A percentile compares a stretch with the other conserved stretches of the same genome.
Evolutionary conservation across 2,888 invertebrate genomes (phyloP).

Genomic region (Eilema sororculum): DNA sequence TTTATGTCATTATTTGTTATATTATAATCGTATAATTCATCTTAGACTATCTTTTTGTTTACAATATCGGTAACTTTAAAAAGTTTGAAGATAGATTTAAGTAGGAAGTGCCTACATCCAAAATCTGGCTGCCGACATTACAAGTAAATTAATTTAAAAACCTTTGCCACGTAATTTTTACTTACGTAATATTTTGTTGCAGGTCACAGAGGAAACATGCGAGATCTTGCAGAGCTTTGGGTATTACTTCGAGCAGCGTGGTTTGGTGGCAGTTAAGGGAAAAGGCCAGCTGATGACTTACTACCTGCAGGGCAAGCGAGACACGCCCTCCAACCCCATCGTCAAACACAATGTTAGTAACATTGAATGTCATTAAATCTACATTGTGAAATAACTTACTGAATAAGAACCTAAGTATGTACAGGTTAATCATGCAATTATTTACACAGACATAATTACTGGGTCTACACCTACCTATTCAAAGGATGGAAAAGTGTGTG

Average conservation of each 20-base stretch:
- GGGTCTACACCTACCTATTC: background rate
- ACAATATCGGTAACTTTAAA: background rate
- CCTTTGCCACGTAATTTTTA: background rate
- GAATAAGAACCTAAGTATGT: background rate
- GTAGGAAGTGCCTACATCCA: background rate
- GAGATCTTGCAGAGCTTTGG: conserved; percentile 95
- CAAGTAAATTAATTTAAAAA: background rate
- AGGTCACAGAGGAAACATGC: conserved; percentile 98
- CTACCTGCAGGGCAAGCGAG: conserved; percentile 91
- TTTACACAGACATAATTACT: background rate
- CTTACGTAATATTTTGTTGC: conserved; percentile 15
- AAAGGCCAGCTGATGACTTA: conserved; percentile 98
- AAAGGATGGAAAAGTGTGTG: too few species aligned
- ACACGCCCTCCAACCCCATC: conserved; percentile 47
- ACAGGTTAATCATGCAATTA: background rate
- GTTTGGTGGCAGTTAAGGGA: conserved; percentile 98
- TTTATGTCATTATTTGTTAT: background rate
- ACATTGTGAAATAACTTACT: background rate
- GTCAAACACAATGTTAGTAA: conserved; percentile 60
- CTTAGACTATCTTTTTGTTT: background rate
- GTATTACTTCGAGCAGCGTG: conserved; percentile 97
- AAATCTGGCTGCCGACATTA: background rate
- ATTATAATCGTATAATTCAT: background rate
- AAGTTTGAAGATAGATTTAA: background rate
- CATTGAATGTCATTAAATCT: background rate